Base-by-base conservation (phyloP, 2,797 vertebrate species). In the Coccyzus lansbergi region DNA sequence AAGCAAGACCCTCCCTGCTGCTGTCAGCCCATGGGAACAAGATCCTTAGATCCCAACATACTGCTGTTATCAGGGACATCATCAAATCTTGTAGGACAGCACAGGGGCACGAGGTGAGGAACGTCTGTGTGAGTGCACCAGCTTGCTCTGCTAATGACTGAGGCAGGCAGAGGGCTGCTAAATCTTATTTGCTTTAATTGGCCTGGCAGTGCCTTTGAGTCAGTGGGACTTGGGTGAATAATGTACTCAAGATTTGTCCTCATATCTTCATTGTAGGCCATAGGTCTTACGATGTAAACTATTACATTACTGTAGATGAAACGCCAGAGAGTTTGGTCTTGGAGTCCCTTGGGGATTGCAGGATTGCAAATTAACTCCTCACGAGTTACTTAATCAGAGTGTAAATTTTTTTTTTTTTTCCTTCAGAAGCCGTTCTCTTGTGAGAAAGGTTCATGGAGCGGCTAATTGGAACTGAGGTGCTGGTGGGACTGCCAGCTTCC, bases 101-200 rank as follows among this genome's bases (percentile, higher is more conserved):
- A n/a, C n/a, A n/a, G n/a, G n/a, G n/a, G n/a, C n/a, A n/a, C n/a
- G n/a, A n/a, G n/a, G n/a, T n/a, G n/a, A n/a, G n/a, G n/a, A n/a
- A n/a, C n/a, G n/a, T n/a, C n/a, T n/a, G n/a, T n/a, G n/a, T n/a
- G n/a, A n/a, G n/a, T n/a, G n/a, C n/a, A n/a, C n/a, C n/a, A n/a
- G 74, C 36, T 83, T 89, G 33, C n/a, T 87, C 14, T 29, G 22
- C 21, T 74, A 44, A 86, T 76, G 65, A 46, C 22, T 58, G n/a
- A 17, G 70, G 42, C 59, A 59, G 68, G 77, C n/a, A 86, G n/a
- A 19, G 31, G 38, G 59, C 72, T 71, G 51, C 46, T 83, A 38
- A 74, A 86, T 92, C 86, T 91, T 81, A 53, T 88, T 94, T 92
- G 42, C 60, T 78, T 75, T 86, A 94, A 90, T 81, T 94, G 33